phyloP scores from a whole-genome alignment of 2,113 vertebrate species.

The Thryonomys swinderianus region DNA sequence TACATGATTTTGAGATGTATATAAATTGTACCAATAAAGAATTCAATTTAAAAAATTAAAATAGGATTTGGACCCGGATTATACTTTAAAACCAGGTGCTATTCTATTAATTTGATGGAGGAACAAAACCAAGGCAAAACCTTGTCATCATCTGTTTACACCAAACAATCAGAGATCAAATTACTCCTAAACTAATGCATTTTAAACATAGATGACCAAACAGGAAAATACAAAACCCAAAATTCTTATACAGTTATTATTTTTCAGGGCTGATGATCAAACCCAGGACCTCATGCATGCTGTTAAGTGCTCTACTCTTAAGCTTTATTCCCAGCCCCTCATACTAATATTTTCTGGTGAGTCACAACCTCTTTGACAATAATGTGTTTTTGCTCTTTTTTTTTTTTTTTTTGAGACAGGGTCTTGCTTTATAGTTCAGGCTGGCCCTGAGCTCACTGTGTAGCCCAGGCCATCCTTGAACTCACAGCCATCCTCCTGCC shows the following conservation, averaged over 20 bases:
- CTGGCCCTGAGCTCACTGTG: too few relatives aligned
- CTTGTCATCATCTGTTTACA: constrained; percentile 24
- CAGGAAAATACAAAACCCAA: constrained; percentile 38
- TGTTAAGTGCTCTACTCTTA: background rate
- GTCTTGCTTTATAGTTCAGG: background rate
- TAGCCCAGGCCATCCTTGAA: too few relatives aligned
- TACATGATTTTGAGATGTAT: too few relatives aligned
- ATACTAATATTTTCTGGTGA: constrained; percentile 8
- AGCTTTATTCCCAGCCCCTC: background rate
- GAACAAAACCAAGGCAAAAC: background rate
- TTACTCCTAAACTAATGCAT: constrained; percentile 42
- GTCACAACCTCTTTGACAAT: background rate
- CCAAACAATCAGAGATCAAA: background rate
- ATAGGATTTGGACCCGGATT: constrained; percentile 4
- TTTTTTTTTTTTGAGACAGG: constrained; percentile 19
- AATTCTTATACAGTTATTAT: background rate
- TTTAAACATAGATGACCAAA: constrained; percentile 38
- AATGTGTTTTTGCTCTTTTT: too few relatives aligned
- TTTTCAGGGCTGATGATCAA: background rate
- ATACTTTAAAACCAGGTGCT: background rate
- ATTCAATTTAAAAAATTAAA: too few relatives aligned
- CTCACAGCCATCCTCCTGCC: too few relatives aligned
- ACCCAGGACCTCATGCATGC: background rate
- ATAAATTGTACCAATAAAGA: too few relatives aligned
- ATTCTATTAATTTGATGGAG: background rate